These are phyloP conservation scores for Ambastaia sidthimunki DNA, from an alignment of 2,797 vertebrate species.

Conservation along the genomic window DNA sequence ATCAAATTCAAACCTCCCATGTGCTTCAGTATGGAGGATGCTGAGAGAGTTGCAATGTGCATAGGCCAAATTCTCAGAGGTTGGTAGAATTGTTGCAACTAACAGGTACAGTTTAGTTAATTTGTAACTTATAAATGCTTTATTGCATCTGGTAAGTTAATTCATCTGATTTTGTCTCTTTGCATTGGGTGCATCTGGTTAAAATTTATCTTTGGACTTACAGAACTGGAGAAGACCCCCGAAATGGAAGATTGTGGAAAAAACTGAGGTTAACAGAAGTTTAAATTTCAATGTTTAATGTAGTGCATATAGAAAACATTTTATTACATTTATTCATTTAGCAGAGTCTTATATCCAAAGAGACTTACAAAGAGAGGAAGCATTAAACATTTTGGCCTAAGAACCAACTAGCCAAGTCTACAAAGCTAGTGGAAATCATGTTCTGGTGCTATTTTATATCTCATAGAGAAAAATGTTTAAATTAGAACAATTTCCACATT, in stretches of 20 bases:
- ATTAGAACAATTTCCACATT: neutral
- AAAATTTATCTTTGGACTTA: conserved; percentile 18
- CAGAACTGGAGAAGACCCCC: conserved; percentile 26
- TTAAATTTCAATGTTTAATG: neutral
- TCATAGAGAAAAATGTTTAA: no score
- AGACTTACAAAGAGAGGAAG: no score
- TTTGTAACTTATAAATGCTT: neutral
- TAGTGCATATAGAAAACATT: conserved; percentile 7
- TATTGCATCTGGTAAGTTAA: no score
- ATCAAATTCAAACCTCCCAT: conserved; percentile 97
- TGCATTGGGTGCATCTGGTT: no score
- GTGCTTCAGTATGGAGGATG: conserved; percentile 88
- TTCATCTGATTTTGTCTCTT: neutral
- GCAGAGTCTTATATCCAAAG: no score
- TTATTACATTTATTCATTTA: no score
- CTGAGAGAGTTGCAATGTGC: conserved; percentile 81
- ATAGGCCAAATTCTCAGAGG: conserved; percentile 86
- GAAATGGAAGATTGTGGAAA: conserved; percentile 3
- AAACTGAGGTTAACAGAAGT: conserved; percentile 6
- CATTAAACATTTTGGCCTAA: no score
- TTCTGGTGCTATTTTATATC: no score
- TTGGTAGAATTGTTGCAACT: conserved; percentile 58
- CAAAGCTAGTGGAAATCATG: no score
- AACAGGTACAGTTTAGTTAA: neutral
- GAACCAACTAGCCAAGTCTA: no score